Evolutionary conservation across 2,113 vertebrate species (phyloP).

Genomic region (Pygoscelis antarcticus): DNA sequence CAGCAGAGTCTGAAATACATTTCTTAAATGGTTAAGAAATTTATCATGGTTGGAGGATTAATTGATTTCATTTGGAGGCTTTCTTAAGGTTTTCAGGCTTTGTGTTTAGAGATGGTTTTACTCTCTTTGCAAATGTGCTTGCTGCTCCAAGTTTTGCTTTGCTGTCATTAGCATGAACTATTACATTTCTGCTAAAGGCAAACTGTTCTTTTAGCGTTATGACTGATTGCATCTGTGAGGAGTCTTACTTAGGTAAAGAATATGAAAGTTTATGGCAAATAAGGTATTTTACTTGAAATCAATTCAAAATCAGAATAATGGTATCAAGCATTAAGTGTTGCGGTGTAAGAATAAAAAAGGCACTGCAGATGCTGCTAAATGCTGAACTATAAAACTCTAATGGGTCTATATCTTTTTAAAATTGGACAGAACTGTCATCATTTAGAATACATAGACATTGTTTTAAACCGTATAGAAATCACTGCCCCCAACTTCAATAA

Average conservation of each 20-base stretch:
- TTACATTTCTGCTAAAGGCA: slow-evolving; percentile 17
- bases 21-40: slow-evolving; percentile 80
- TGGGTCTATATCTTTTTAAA: slow-evolving; percentile 53
- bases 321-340: slow-evolving; percentile 35
- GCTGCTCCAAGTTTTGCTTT: slow-evolving; percentile 40
- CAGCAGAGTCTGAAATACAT: slow-evolving; percentile 76
- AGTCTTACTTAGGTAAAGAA: slow-evolving; percentile 34
- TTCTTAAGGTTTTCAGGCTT: slow-evolving; percentile 72
- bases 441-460: slow-evolving; percentile 40
- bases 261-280: slow-evolving; percentile 56
- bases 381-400: slow-evolving; percentile 52
- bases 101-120: slow-evolving; percentile 65
- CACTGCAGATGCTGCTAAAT: slow-evolving; percentile 47
- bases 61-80: slow-evolving; percentile 81
- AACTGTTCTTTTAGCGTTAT: slow-evolving; percentile 36
- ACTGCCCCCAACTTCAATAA: slow-evolving; percentile 46
- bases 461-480: slow-evolving; percentile 31
- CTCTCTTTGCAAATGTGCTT: slow-evolving; percentile 31
- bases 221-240: slow-evolving; percentile 34
- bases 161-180: not conserved
- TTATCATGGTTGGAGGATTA: slow-evolving; percentile 81
- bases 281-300: slow-evolving; percentile 56
- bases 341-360: not conserved
- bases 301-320: slow-evolving; percentile 52
- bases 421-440: slow-evolving; percentile 51